Evolutionary conservation across 2,113 vertebrate species (phyloP).

Genomic region (Tamias sibiricus): DNA sequence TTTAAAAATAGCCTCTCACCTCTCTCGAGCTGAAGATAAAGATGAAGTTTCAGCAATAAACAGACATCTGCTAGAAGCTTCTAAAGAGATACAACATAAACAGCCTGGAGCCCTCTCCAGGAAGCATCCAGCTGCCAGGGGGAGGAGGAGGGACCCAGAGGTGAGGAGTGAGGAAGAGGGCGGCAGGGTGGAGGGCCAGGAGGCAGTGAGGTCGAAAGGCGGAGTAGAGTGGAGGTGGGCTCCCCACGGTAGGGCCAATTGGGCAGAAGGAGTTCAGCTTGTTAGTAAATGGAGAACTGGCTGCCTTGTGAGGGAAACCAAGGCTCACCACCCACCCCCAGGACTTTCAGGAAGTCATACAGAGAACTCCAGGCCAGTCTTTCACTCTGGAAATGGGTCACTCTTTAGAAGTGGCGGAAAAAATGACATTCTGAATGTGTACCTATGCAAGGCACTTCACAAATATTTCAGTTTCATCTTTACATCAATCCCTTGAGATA

Average conservation of each 20-base stretch:
- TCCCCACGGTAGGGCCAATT: background rate
- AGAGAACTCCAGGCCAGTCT: background rate
- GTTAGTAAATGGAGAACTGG: background rate
- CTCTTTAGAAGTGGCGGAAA: background rate
- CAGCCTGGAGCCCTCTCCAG: background rate
- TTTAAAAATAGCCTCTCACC: constrained; percentile 65
- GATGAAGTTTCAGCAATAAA: constrained; percentile 70
- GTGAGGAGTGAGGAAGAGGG: background rate
- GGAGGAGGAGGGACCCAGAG: background rate
- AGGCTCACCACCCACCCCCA: background rate
- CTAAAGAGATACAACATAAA: constrained; percentile 61
- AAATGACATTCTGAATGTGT: background rate
- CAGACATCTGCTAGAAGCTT: constrained; percentile 71
- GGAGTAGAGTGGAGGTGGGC: background rate
- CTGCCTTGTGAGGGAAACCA: background rate
- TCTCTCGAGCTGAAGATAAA: constrained; percentile 65
- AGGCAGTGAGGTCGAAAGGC: background rate
- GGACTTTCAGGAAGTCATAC: constrained; percentile 10
- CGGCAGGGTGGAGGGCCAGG: background rate
- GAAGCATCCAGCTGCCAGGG: background rate
- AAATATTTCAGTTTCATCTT: constrained; percentile 41
- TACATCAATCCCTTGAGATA: background rate
- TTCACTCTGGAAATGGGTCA: constrained; percentile 48
- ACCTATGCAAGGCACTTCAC: background rate
- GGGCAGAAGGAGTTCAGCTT: background rate